These are phyloP conservation scores for Malurus melanocephalus DNA, from an alignment of 2,113 vertebrate species.

Conservation along the genomic window DNA sequence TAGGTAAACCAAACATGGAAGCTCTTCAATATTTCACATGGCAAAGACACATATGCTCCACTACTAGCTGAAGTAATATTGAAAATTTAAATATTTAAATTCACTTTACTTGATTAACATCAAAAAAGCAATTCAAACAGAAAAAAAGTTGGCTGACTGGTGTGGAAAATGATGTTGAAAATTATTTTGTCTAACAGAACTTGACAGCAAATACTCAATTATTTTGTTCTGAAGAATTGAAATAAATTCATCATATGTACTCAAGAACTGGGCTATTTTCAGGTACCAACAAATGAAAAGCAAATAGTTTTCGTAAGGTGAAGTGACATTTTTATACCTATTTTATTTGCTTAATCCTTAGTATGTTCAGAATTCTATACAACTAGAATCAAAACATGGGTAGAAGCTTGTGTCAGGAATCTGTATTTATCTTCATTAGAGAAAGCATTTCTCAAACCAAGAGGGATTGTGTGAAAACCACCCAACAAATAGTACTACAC, in stretches of 20 bases:
- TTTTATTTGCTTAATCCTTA: neutral
- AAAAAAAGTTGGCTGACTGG: neutral
- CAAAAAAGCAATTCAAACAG: neutral
- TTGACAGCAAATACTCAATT: neutral
- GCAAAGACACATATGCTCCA: neutral
- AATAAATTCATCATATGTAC: neutral
- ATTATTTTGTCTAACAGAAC: neutral
- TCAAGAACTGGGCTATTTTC: neutral
- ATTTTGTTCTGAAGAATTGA: neutral
- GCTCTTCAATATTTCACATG: neutral
- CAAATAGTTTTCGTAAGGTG: neutral
- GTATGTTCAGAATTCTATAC: neutral
- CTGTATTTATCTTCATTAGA: neutral
- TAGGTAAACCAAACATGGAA: neutral
- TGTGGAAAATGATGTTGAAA: neutral
- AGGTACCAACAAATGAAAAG: neutral
- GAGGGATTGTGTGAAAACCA: neutral
- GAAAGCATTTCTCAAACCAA: neutral
- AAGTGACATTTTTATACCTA: neutral
- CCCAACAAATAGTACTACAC: neutral
- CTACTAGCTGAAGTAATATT: neutral
- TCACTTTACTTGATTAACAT: neutral
- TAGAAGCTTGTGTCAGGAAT: neutral
- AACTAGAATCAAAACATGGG: neutral
- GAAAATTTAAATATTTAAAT: neutral